These are phyloP conservation scores for Aleiodes testaceus DNA, from an alignment of 2,888 invertebrate genomes.

Conservation along the genomic window DNA sequence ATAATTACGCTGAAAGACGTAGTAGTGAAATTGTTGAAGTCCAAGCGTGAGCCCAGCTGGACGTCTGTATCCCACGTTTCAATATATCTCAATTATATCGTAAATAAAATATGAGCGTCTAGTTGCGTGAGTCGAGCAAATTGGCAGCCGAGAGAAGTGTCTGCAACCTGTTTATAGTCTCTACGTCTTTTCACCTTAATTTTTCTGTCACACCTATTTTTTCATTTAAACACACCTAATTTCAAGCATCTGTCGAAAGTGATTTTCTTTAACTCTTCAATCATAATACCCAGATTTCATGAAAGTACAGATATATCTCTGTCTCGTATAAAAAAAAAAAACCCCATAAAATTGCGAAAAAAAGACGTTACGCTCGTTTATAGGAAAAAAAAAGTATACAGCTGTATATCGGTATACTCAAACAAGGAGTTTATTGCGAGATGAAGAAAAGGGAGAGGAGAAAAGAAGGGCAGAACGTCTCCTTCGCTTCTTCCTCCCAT, in stretches of 20 bases:
- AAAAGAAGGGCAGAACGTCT: constrained; percentile 44
- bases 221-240: no score
- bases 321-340: background rate
- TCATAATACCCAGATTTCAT: no score
- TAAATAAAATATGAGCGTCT: constrained; percentile 68
- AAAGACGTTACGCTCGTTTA: constrained; percentile 29
- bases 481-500: constrained; percentile 43
- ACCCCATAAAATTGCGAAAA: constrained; percentile 31
- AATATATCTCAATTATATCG: constrained; percentile 70
- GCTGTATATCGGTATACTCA: constrained; percentile 14
- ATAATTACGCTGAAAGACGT: constrained; percentile 28
- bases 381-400: constrained; percentile 26
- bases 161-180: constrained; percentile 53
- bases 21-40: constrained; percentile 21
- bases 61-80: constrained; percentile 64
- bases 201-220: constrained; percentile 23
- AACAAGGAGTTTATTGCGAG: constrained; percentile 41
- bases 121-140: constrained; percentile 65
- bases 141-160: constrained; percentile 61
- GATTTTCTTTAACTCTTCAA: no score
- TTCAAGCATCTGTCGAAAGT: no score
- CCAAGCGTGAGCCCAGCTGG: constrained; percentile 57
- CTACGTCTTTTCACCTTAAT: constrained; percentile 23
- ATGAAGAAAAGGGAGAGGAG: constrained; percentile 22
- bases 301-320: no score